These are phyloP conservation scores for Aleiodes leptofemur DNA, from an alignment of 2,888 invertebrate genomes.

Conservation along the genomic window DNA sequence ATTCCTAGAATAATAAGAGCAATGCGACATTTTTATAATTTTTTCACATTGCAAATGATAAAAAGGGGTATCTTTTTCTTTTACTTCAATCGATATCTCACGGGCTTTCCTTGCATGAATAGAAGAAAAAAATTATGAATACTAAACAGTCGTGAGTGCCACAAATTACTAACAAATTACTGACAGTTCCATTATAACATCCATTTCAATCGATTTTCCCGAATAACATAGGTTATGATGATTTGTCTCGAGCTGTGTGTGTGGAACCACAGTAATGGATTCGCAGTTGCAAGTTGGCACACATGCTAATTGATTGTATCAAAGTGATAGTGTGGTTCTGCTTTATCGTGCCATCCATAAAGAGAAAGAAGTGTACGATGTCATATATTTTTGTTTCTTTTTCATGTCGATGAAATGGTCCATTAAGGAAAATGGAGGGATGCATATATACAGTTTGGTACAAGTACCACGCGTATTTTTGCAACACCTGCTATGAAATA, in stretches of 20 bases:
- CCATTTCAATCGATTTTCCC: too few species aligned
- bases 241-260: neutral
- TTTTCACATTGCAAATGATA: neutral
- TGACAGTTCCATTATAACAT: too few species aligned
- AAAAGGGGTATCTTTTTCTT: neutral
- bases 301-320: constrained; percentile 70
- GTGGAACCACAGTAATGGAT: constrained; percentile 40
- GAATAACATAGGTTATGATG: neutral
- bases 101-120: too few species aligned
- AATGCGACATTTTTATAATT: too few species aligned
- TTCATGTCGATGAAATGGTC: constrained; percentile 55
- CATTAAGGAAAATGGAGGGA: constrained; percentile 53
- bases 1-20: too few species aligned
- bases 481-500: too few species aligned
- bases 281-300: constrained; percentile 62
- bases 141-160: too few species aligned
- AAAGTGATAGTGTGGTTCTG: constrained; percentile 62
- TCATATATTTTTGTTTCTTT: constrained; percentile 25
- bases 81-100: too few species aligned
- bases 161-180: too few species aligned
- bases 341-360: constrained; percentile 68
- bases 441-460: too few species aligned
- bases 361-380: constrained; percentile 60
- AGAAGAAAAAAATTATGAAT: too few species aligned
- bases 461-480: too few species aligned